Evolutionary conservation across 2,113 vertebrate species (phyloP), one percentile per base, ranked within the genome.

Genomic region (Hippoglossus stenolepis): DNA sequence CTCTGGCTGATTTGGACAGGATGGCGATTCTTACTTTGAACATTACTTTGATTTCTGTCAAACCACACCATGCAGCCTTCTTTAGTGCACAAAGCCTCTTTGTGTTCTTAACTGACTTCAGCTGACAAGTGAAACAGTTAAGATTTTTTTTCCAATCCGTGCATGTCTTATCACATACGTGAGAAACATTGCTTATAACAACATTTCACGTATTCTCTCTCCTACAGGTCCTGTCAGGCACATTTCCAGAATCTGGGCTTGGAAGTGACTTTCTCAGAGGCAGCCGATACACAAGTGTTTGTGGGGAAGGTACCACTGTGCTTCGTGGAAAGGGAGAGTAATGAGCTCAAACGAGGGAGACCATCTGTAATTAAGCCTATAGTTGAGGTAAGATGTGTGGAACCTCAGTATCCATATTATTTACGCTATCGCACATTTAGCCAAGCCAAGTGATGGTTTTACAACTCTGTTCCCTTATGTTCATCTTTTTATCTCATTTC

Each of bases 291-390:
- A 8, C 83, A 81, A 18, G 87, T 98, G 45, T 92, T 97, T 45
- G 94, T 98, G 18, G 93, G 90, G 61, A 96, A 95, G 80, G 96
- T 99, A 21, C 98, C 98, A 0, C 53, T 96, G 70, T 99, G 97
- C 77, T 98, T 99, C 77, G 80, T 96, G 80, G 97, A 99, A 91
- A 96, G 95, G 93, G 97, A 99, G 89, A 96, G 93, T 81, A 97
- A 89, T 65, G 97, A 99, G 83, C 85, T 96, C 57, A 95, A 94
- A 2, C 94, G 96, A 69, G 96, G 96, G 65, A 95, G 98, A 75
- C 87, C 91, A 3, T 93, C 96, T 6, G 92, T 98, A 71, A 93
- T 96, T 84, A 96, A 94, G 87, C 89, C 90, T 35, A 92, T 98
- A n/a, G 94, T 98, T 79, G 93, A 98, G 96, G 97, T 98, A 72